Base-by-base conservation (phyloP, 2,113 vertebrate species). In the Neopipo cinnamomea region DNA sequence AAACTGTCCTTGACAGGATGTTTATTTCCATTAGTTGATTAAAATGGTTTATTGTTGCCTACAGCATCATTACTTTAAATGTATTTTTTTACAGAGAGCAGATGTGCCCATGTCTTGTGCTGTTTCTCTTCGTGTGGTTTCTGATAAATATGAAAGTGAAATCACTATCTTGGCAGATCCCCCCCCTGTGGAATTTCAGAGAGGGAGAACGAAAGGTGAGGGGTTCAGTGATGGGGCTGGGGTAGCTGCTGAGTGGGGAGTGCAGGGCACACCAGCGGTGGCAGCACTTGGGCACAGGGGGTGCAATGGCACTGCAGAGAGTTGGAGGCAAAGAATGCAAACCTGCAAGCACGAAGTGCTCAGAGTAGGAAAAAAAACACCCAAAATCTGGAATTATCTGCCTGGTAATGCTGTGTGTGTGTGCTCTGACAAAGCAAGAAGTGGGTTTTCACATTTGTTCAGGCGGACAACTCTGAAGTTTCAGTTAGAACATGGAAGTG, bases 21-120 rank as follows among this genome's bases (percentile, higher is more conserved):
- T 67, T 91, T 88, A 71, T 91, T 91, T 88, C 85, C 67, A 90
- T 94, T 94, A 96, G 59, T 68, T 94, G 79, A 93, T 96, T 96
- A 86, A 88, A 94, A 93, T 74, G 79, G 42, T 90, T 95, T 94
- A 91, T 90, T 94, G 52, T 85, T 96, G 85, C 95, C 92, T 67
- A 50, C 68, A 96, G 82, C 72, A 52, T 56, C 52, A 17, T 94
- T 85, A 59, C 30, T 92, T 90, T 71, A 44, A 65, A 67, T 53
- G 33, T 75, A 39, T 24, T 74, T 77, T 91, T 89, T 89, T 70
- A 79, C 90, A 49, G 74, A 84, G 72, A 88, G 39, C 88, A 94
- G 90, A 55, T 71, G 67, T 74, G 67, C 37, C 66, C 23, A 2
- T 18, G 27, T 73, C 67, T 76, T 77, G 35, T 67, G 24, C 44